Base-by-base conservation (phyloP, 2,113 vertebrate species). In the Elephantulus edwardii region DNA sequence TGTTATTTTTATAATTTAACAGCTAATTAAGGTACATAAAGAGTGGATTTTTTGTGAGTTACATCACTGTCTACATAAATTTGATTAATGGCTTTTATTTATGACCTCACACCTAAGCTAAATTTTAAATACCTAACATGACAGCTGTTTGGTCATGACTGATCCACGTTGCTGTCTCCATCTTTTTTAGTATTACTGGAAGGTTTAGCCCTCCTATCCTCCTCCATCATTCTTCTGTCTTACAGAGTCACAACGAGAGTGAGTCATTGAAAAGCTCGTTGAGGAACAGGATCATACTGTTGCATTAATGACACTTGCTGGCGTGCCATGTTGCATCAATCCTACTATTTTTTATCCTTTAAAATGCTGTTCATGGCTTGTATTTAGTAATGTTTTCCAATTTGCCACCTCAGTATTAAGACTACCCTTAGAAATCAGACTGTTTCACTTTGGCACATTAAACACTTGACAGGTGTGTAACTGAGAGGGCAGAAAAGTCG, bases 381-480 rank as follows among this genome's bases (percentile, higher is more conserved):
- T 72, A 56, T 96, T 95, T 88, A 95, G 0, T 95, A 94, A 92
- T 93, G 88, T 93, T 93, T 94, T 92, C 56, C 74, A 95, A 58
- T 93, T 95, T 95, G 86, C 90, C 93, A 89, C 79, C 92, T 93
- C 86, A 82, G 81, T 87, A 92, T 91, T 95, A 95, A 95, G 95
- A 92, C 71, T 95, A 70, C 88, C 86, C 86, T 95, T 95, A 94
- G 91, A 96, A 95, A 95, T 95, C 95, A 93, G 87, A 96, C 80
- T 86, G 80, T 96, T 96, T 96, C 90, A 94, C 93, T 95, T 96
- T 94, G 93, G 94, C 95, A 95, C 72, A 95, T 95, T 96, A 95
- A 95, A 87, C 86, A 94, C 93, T 96, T 95, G 95, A 95, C 96
- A 96, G 95, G 95, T 96, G 93, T 95, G 91, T 95, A 96, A 95